Evolutionary conservation across 2,113 vertebrate genomes (phyloP), one percentile per base, ranked within the genome.

Genomic region (Salvator merianae): DNA sequence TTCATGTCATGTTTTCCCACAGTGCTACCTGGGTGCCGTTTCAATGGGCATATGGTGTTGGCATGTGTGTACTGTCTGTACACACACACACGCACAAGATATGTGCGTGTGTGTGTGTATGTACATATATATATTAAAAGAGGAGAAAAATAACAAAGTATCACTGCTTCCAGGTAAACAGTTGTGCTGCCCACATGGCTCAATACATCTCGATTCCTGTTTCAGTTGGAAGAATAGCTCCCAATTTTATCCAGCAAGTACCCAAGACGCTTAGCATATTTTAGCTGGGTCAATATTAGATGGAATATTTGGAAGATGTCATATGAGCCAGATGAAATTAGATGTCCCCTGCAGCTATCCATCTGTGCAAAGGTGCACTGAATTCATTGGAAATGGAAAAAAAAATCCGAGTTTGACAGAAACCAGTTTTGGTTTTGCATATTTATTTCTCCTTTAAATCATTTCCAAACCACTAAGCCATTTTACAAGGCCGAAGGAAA

Each of bases 391-490:
- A 26, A 74, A 82, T 53, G 73, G 32, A 77, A 59, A 14, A 30
- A 85, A 84, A 72, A 79, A 91, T 72, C 77, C 75, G 84, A 86
- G 86, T 78, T 91, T 82, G 76, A 81, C 84, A 71, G 88, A 84
- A 86, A 87, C 91, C 86, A 68, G 73, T n/a, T 71, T 22, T 12
- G 66, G 4, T 77, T 94, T 92, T 91, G 85, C 84, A 77, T 88
- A 88, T 91, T 91, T 88, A 87, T 91, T 92, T 86, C 89, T 88
- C 87, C 87, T 81, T 87, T 90, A 91, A 93, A 91, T 91, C 89
- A 89, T 92, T 90, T 91, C 92, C 93, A 72, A 90, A 69, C 88
- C 92, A 88, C 91, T 89, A 93, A 94, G 88, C 82, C 92, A 93
- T 93, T 92, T 93, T 36, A 92, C 92, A 92, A 89, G 89, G 93